Base-by-base conservation (phyloP, 2,113 vertebrate genomes). In the Cyprinus carpio region DNA sequence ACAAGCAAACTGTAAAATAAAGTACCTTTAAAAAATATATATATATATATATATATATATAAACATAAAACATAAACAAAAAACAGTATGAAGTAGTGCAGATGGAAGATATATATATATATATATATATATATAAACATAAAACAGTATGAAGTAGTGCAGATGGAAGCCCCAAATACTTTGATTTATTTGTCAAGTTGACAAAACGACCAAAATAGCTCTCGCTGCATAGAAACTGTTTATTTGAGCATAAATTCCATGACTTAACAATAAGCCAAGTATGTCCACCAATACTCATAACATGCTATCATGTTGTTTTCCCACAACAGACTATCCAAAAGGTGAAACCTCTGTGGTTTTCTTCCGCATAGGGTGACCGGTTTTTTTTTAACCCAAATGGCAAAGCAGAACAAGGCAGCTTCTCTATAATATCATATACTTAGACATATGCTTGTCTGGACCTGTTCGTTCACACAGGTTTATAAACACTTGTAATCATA, bases 381-480 rank as follows among this genome's bases (percentile, higher is more conserved):
- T 56, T 15, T 60, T 79, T 11, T 80, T 46, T 12, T 46, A n/a
- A 60, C 56, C 20, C 12, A 62, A 43, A 43, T 34, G 31, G 34
- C 23, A 40, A 27, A 40, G 77, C 34, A 37, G 2, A 62, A 43
- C 58, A 64, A 46, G 31, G 23, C 37, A 27, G n/a, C 4, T 49
- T 64, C 5, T n/a, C 23, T 64, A 60, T 54, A 12, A 58, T 16
- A 58, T 77, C 20, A 77, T 84, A 20, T 8, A 64, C 27, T 43
- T 43, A 25, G 27, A 67, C 25, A 15, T 23, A 18, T 84, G 20
- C 83, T 80, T 23, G 62, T 46, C 62, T 67, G 4, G 60, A 67
- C 62, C 79, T 81, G 62, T 81, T 67, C 12, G 25, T 67, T 51
- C 62, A 81, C 62, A 67, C n/a, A 29, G 29, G 13, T 62, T 62